Evolutionary conservation across 2,113 vertebrate species (phyloP).

Genomic region (Scatophagus argus): DNA sequence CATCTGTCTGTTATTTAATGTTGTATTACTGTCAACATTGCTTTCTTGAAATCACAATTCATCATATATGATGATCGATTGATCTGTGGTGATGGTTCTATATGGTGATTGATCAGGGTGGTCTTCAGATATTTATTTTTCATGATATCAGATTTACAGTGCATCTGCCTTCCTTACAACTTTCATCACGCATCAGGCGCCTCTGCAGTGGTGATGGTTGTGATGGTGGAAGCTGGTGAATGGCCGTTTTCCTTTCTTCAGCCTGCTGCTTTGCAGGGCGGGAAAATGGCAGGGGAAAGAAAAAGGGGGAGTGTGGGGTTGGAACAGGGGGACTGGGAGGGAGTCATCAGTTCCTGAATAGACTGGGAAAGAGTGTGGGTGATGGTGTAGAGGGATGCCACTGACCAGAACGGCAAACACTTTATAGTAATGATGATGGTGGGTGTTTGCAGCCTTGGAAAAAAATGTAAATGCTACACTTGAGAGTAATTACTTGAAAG

Average conservation of each 20-base stretch:
- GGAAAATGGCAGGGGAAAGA: conserved; percentile 70
- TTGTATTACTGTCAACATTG: background rate
- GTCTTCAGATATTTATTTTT: background rate
- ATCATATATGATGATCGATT: background rate
- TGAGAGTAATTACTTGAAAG: background rate
- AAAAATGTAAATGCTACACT: background rate
- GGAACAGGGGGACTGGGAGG: conserved; percentile 24
- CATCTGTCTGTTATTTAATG: background rate
- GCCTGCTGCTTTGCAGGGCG: conserved; percentile 66
- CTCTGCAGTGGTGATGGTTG: background rate
- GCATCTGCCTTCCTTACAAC: background rate
- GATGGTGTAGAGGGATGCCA: background rate
- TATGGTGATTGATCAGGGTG: background rate
- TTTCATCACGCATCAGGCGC: background rate
- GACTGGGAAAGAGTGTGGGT: conserved; percentile 16
- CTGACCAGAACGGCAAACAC: background rate
- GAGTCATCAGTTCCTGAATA: conserved; percentile 37
- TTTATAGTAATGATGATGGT: background rate
- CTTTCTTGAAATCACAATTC: background rate
- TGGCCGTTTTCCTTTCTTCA: conserved; percentile 48
- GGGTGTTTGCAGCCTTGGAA: background rate
- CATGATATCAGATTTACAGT: background rate
- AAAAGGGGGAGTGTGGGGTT: conserved; percentile 43
- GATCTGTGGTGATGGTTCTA: too few relatives aligned
- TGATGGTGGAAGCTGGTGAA: conserved; percentile 28